Conservation (phyloP, 2,888 invertebrate species). For the Clepsis dumicolana region DNA sequence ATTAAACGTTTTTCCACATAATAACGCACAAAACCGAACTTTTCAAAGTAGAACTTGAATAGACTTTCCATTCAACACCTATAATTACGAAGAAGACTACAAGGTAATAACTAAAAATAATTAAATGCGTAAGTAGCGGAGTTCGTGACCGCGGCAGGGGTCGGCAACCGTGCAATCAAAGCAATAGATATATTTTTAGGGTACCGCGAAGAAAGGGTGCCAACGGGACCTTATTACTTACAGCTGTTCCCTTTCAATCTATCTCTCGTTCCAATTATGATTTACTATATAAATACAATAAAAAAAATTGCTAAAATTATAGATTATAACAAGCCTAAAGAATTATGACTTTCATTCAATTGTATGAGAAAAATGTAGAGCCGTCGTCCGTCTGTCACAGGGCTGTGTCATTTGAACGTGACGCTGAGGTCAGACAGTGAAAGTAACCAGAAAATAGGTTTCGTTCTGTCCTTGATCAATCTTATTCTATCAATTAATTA, state of each 20-base stretch:
- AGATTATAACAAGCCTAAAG: too few relatives aligned
- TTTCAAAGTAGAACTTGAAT: neutral
- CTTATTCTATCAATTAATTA: conserved; percentile 12
- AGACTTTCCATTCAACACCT: conserved; percentile 1
- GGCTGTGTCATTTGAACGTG: neutral
- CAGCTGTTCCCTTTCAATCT: too few relatives aligned
- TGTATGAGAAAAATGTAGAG: too few relatives aligned
- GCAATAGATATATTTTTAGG: neutral
- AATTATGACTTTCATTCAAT: too few relatives aligned
- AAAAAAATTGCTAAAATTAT: too few relatives aligned
- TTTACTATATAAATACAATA: too few relatives aligned
- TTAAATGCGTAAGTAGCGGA: conserved; percentile 28
- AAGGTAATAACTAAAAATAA: conserved; percentile 24
- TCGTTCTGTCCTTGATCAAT: conserved; percentile 27
- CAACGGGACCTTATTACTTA: too few relatives aligned
- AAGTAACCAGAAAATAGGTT: conserved; percentile 11
- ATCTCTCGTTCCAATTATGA: too few relatives aligned
- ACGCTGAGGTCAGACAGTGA: conserved; percentile 23
- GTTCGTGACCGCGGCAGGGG: conserved; percentile 39
- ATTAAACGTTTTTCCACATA: neutral
- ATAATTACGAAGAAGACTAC: conserved; percentile 21
- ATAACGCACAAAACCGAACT: neutral
- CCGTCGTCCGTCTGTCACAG: too few relatives aligned
- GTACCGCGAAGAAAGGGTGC: too few relatives aligned
- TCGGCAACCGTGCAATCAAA: conserved; percentile 25